Conservation (phyloP, 2,888 invertebrate species). For the Acleris literana region DNA sequence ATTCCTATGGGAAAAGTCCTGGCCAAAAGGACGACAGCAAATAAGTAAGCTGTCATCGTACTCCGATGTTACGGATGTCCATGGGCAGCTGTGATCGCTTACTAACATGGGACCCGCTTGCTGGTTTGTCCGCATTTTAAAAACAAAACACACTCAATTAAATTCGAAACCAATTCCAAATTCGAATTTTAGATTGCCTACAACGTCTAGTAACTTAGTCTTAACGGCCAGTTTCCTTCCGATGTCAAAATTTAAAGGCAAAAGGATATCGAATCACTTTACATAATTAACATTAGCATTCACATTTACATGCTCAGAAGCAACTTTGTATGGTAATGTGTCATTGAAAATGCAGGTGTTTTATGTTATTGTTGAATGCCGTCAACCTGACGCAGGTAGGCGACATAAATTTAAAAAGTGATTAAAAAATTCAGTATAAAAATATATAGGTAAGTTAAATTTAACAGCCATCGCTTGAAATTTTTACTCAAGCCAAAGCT, state of each 20-base stretch:
- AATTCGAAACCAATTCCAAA: neutral
- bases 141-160: neutral
- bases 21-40: too few species aligned
- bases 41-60: too few species aligned
- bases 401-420: constrained; percentile 19
- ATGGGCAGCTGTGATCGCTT: too few species aligned
- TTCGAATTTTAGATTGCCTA: neutral
- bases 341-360: constrained; percentile 64
- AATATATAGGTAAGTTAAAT: neutral
- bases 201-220: neutral
- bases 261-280: constrained; percentile 73
- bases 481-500: too few species aligned
- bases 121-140: too few species aligned
- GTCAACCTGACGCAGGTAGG: constrained; percentile 13
- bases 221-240: constrained; percentile 60
- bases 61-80: too few species aligned
- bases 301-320: constrained; percentile 59
- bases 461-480: neutral
- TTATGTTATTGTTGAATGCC: constrained; percentile 48
- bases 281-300: constrained; percentile 68
- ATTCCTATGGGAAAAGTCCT: too few species aligned
- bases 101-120: too few species aligned
- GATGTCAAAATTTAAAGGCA: constrained; percentile 46
- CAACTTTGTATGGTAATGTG: constrained; percentile 75
- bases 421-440: constrained; percentile 7